Evolutionary conservation across 2,113 vertebrate species (phyloP).

Genomic region (Condylura cristata): DNA sequence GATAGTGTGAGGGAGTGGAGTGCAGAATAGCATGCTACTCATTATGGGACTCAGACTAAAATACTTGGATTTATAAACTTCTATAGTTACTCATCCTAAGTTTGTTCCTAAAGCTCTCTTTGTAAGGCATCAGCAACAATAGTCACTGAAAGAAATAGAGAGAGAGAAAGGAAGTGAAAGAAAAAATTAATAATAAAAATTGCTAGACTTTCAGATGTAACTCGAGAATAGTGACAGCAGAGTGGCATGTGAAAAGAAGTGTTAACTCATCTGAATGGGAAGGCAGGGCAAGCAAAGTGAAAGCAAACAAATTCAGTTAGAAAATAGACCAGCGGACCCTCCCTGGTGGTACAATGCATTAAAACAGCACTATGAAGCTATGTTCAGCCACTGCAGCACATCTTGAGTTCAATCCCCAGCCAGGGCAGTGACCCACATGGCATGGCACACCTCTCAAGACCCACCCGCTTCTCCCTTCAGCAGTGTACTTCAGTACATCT

Average conservation of each 20-base stretch:
- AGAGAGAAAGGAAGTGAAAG: neutral
- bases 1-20: neutral
- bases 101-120: neutral
- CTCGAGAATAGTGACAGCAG: neutral
- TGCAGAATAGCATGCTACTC: neutral
- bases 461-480: no score
- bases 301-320: neutral
- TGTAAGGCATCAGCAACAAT: neutral
- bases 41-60: neutral
- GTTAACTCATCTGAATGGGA: neutral
- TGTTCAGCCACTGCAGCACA: no score
- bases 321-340: neutral
- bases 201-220: neutral
- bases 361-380: no score
- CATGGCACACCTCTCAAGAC: no score
- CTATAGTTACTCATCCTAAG: neutral
- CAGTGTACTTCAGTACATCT: no score
- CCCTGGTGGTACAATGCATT: no score
- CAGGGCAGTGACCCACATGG: no score
- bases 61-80: neutral
- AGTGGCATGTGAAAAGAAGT: neutral
- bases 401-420: no score
- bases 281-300: neutral
- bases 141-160: neutral
- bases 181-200: neutral